These are phyloP conservation scores for Apistogramma diplotaenia DNA, from an alignment of 2,113 vertebrate species.

Conservation along the genomic window DNA sequence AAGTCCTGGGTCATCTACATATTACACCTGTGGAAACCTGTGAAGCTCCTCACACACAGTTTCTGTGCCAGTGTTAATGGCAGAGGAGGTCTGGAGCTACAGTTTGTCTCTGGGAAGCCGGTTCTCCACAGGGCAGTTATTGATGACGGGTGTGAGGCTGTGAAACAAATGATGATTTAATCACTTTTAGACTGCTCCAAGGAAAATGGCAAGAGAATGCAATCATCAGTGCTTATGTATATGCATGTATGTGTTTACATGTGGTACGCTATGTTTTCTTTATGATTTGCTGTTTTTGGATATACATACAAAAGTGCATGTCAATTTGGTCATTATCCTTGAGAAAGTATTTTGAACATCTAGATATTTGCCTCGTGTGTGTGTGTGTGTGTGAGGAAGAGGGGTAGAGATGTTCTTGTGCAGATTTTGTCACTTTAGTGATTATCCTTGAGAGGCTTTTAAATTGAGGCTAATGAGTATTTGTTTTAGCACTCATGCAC, in stretches of 20 bases:
- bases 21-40: not conserved
- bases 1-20: not conserved
- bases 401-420: not conserved
- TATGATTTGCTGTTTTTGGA: not conserved
- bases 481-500: conserved; percentile 56
- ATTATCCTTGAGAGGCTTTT: conserved; percentile 66
- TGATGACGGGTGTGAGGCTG: conserved; percentile 7
- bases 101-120: not conserved
- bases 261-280: not conserved
- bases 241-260: not conserved
- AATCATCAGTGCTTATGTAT: not conserved
- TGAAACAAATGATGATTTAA: conserved; percentile 38
- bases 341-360: not conserved
- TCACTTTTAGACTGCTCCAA: conserved; percentile 33
- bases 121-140: conserved; percentile 12
- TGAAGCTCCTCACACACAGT: not conserved
- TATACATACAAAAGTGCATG: not conserved
- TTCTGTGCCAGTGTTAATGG: not conserved
- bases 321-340: not conserved
- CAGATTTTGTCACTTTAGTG: conserved; percentile 41
- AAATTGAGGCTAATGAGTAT: conserved; percentile 68
- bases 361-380: not conserved
- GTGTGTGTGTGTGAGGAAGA: not conserved
- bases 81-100: not conserved
- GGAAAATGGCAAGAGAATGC: conserved; percentile 6